Evolutionary conservation across 2,888 invertebrate genomes (phyloP).

Genomic region (Lottia scabra): DNA sequence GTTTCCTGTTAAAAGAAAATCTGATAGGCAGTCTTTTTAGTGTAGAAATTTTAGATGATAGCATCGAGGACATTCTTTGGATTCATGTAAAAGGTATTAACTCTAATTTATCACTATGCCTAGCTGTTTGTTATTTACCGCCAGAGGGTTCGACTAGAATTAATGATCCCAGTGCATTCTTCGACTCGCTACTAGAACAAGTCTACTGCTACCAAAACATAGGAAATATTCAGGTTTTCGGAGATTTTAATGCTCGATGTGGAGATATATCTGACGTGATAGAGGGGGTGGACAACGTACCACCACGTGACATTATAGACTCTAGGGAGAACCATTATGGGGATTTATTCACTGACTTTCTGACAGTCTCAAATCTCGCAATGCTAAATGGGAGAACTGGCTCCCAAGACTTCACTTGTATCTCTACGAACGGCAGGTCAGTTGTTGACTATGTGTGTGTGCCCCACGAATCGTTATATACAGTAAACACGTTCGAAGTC

Average conservation of each 20-base stretch:
- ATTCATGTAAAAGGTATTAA: background rate
- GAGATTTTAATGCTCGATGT: conserved; percentile 17
- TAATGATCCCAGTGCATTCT: conserved; percentile 5
- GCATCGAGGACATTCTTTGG: background rate
- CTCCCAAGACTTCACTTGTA: conserved; percentile 9
- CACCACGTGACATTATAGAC: conserved; percentile 16
- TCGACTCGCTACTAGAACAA: conserved; percentile 5
- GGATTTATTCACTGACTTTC: conserved; percentile 11
- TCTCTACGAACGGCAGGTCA: background rate
- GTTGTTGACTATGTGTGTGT: too few species aligned
- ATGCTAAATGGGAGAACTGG: conserved; percentile 23
- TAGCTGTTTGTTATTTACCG: conserved; percentile 12
- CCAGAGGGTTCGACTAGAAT: background rate
- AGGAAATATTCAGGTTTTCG: conserved; percentile 13
- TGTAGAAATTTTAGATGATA: background rate
- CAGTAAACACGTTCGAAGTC: too few species aligned
- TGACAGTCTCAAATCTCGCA: conserved; percentile 13
- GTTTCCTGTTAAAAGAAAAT: background rate
- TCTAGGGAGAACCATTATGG: conserved; percentile 10
- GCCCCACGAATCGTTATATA: too few species aligned
- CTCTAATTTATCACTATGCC: background rate
- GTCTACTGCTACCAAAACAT: conserved; percentile 19
- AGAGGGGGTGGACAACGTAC: conserved; percentile 20
- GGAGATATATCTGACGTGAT: conserved; percentile 12
- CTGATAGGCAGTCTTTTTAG: background rate